phyloP scores from a whole-genome alignment of 2,113 vertebrate species.

The Isurus oxyrinchus region DNA sequence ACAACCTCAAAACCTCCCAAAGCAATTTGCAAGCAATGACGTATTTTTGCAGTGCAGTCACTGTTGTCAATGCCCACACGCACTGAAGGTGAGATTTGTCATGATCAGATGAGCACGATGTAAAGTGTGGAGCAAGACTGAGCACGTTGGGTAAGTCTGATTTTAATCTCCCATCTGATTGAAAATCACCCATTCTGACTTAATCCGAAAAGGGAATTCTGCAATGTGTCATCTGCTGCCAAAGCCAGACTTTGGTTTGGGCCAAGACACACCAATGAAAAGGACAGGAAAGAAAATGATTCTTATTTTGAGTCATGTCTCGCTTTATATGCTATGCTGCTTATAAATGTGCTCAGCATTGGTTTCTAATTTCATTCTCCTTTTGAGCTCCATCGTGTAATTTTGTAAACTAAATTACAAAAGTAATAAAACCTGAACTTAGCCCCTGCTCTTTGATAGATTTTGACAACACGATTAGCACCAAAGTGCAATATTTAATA shows the following conservation, averaged over 20 bases:
- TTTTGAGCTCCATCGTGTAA: neutral
- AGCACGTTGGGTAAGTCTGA: neutral
- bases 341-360: neutral
- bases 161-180: neutral
- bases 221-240: neutral
- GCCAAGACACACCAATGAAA: neutral
- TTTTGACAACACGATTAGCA: neutral
- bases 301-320: neutral
- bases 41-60: neutral
- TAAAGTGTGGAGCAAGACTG: neutral
- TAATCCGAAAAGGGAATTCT: neutral
- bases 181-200: neutral
- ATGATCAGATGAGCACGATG: neutral
- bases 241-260: neutral
- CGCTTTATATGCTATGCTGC: neutral
- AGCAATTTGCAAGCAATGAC: neutral
- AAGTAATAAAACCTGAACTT: neutral
- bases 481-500: neutral
- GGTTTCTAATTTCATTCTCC: constrained; percentile 23
- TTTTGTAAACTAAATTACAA: neutral
- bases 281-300: neutral
- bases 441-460: neutral
- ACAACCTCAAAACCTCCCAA: neutral
- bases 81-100: neutral
- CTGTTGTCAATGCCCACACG: neutral